Conservation (phyloP, 2,113 vertebrate species). For the Prionailurus viverrinus region DNA sequence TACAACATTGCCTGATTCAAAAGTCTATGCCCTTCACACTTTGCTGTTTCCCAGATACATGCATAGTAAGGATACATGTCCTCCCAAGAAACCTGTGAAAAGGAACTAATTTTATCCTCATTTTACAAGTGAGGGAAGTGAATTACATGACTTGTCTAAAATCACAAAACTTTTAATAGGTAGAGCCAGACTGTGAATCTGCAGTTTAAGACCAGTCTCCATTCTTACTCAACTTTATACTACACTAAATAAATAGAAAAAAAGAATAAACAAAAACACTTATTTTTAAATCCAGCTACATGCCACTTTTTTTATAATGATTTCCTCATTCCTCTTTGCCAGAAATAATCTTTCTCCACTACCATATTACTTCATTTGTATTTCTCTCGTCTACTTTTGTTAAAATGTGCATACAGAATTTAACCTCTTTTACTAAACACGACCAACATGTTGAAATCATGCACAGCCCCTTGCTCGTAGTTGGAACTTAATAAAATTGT, state of each 20-base stretch:
- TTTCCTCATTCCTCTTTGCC: not conserved
- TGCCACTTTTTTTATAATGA: not conserved
- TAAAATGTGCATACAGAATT: not conserved
- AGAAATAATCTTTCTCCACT: not conserved
- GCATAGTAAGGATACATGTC: not conserved
- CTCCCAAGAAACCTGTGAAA: not conserved
- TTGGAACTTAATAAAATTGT: not conserved
- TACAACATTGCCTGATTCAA: not conserved
- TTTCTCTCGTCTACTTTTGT: not conserved
- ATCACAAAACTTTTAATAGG: not conserved
- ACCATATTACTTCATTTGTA: not conserved
- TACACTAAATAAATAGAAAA: not conserved
- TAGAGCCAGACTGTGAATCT: not conserved
- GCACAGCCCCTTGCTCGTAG: not conserved
- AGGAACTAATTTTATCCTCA: not conserved
- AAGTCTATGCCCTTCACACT: not conserved
- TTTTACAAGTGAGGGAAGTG: slow-evolving; percentile 7
- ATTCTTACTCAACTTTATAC: not conserved
- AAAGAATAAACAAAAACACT: not conserved
- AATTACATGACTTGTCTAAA: not conserved
- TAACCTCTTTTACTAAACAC: not conserved
- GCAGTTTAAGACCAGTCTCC: not conserved
- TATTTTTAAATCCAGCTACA: not conserved
- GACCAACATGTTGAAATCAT: not conserved
- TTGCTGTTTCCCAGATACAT: not conserved